Evolutionary conservation across 37 sponge, comb jelly and placozoan species (phyloP), one percentile per base, ranked within the genome.

Genomic region (Theonella swinhoei): DNA sequence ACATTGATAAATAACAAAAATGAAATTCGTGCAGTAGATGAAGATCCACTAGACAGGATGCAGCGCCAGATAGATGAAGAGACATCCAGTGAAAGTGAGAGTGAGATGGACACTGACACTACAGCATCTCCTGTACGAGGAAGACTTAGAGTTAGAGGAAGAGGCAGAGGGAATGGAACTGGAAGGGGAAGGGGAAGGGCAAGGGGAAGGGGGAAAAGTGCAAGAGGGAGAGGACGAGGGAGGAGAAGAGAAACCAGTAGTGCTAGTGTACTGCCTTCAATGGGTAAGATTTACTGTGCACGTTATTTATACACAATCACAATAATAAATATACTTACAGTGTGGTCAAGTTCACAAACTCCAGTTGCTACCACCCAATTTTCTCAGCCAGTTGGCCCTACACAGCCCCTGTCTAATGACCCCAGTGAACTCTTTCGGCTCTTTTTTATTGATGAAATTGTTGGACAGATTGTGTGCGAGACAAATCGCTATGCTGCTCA

Each of bases 21-120:
- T n/a, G n/a, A n/a, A n/a, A n/a, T n/a, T n/a, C n/a, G n/a, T n/a
- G n/a, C n/a, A n/a, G n/a, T n/a, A n/a, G n/a, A n/a, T n/a, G n/a
- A n/a, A n/a, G n/a, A n/a, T n/a, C n/a, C n/a, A n/a, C n/a, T n/a
- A n/a, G n/a, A n/a, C n/a, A n/a, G n/a, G n/a, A n/a, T n/a, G n/a
- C n/a, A n/a, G n/a, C n/a, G n/a, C n/a, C n/a, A n/a, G n/a, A n/a
- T n/a, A n/a, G n/a, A n/a, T n/a, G n/a, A n/a, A n/a, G n/a, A n/a
- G n/a, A n/a, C n/a, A n/a, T n/a, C n/a, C n/a, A n/a, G n/a, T n/a
- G n/a, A n/a, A n/a, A n/a, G n/a, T n/a, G n/a, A n/a, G n/a, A n/a
- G n/a, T n/a, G n/a, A n/a, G 91, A 85, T 96, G n/a, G 97, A 96
- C 86, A 94, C 94, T 0, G 97, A 94, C 20, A 94, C 94, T 1